A percentile compares a stretch with the other conserved stretches of the same genome.
Conservation (phyloP, 2,797 vertebrate species). For the Siniperca obscura region DNA sequence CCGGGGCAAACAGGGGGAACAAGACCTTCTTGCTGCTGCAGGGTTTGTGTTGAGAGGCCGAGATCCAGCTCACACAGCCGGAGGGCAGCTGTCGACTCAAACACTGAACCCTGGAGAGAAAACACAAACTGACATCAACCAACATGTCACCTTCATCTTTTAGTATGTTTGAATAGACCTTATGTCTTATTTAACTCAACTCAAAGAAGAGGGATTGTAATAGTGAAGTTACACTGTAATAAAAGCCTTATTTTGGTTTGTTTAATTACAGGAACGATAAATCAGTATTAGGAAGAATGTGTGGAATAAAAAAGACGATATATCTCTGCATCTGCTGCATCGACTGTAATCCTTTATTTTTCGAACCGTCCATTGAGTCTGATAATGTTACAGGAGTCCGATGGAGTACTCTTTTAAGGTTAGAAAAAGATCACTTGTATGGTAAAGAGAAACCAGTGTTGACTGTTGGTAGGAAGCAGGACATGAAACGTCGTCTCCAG, state of each 20-base stretch:
- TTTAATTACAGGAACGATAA: background rate
- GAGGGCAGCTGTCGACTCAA: constrained; percentile 40
- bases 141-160: constrained; percentile 38
- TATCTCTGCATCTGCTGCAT: background rate
- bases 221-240: background rate
- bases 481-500: background rate
- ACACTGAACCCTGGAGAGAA: constrained; percentile 30
- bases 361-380: background rate
- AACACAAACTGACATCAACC: constrained; percentile 50
- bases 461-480: background rate
- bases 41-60: constrained; percentile 43
- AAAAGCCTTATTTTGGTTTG: background rate
- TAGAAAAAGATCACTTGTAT: background rate
- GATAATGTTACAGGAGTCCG: background rate
- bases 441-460: no score
- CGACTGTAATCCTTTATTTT: background rate
- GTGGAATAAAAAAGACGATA: background rate
- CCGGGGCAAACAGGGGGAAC: constrained; percentile 40
- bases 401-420: background rate
- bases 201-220: background rate
- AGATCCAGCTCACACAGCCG: constrained; percentile 54
- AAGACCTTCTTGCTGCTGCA: constrained; percentile 22
- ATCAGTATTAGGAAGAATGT: no score
- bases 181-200: constrained; percentile 3
- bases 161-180: constrained; percentile 43